Evolutionary conservation across 2,888 invertebrate genomes (phyloP).

Genomic region (Dryobotodes eremita): DNA sequence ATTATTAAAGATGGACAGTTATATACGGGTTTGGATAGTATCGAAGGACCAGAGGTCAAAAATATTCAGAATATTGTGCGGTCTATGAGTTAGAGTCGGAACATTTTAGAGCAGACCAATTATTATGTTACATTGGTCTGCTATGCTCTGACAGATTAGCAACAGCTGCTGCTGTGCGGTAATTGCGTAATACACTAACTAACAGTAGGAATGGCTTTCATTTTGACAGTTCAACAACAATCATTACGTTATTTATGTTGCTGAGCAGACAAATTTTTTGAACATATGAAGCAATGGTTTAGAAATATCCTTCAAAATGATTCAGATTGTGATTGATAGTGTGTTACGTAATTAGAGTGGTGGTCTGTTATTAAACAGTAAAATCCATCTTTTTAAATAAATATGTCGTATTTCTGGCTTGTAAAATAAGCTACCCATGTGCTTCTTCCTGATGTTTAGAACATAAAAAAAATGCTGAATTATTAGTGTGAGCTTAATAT

Average conservation of each 20-base stretch:
- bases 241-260: too few relatives aligned
- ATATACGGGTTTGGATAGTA: background rate
- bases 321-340: too few relatives aligned
- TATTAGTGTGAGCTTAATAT: background rate
- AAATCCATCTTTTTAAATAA: background rate
- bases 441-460: background rate
- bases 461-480: background rate
- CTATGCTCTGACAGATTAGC: background rate
- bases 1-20: background rate
- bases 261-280: too few relatives aligned
- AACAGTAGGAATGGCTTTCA: too few relatives aligned
- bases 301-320: too few relatives aligned
- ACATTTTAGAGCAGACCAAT: background rate
- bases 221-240: too few relatives aligned
- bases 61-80: background rate
- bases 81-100: too few relatives aligned
- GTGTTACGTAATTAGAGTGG: too few relatives aligned
- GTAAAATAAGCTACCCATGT: constrained; percentile 8
- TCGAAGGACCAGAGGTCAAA: constrained; percentile 4
- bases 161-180: background rate
- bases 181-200: too few relatives aligned
- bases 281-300: too few relatives aligned
- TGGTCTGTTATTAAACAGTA: background rate
- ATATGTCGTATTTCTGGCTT: background rate
- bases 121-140: background rate